Evolutionary conservation across 2,888 invertebrate species (phyloP).

Genomic region (Drosophila melanosoma): DNA sequence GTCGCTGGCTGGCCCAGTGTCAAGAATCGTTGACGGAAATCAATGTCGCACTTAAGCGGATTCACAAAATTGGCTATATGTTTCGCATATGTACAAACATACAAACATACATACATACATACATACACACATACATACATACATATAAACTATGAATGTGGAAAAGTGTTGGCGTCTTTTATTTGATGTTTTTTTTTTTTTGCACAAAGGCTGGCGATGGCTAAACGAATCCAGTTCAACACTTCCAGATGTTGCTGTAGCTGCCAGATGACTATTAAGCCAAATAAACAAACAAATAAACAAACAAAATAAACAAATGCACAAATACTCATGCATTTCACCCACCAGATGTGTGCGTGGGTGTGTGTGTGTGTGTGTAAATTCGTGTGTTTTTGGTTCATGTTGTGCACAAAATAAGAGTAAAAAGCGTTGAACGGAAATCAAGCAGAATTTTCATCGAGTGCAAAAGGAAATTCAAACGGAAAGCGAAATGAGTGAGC

Average conservation of each 20-base stretch:
- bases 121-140: not conserved
- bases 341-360: constrained; percentile 47
- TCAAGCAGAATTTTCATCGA: constrained; percentile 81
- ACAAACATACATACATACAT: not conserved
- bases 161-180: constrained; percentile 4
- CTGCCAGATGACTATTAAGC: constrained; percentile 53
- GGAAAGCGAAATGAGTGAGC: constrained; percentile 75
- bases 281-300: constrained; percentile 61
- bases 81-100: constrained; percentile 30
- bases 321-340: constrained; percentile 27
- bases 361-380: constrained; percentile 34
- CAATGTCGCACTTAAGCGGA: constrained; percentile 80
- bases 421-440: constrained; percentile 75
- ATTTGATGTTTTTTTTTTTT: constrained; percentile 20
- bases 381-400: constrained; percentile 17
- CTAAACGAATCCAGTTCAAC: constrained; percentile 41
- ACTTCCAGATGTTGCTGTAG: constrained; percentile 18
- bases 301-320: constrained; percentile 28
- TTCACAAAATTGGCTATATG: constrained; percentile 79
- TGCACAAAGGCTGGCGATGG: constrained; percentile 27
- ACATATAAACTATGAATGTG: not conserved
- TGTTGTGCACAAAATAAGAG: constrained; percentile 69
- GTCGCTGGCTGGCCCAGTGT: constrained; percentile 61
- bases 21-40: constrained; percentile 77
- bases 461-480: constrained; percentile 80